Evolutionary conservation across 2,797 vertebrate species (phyloP), one percentile per base, ranked within the genome.

Genomic region (Liparis tanakae): DNA sequence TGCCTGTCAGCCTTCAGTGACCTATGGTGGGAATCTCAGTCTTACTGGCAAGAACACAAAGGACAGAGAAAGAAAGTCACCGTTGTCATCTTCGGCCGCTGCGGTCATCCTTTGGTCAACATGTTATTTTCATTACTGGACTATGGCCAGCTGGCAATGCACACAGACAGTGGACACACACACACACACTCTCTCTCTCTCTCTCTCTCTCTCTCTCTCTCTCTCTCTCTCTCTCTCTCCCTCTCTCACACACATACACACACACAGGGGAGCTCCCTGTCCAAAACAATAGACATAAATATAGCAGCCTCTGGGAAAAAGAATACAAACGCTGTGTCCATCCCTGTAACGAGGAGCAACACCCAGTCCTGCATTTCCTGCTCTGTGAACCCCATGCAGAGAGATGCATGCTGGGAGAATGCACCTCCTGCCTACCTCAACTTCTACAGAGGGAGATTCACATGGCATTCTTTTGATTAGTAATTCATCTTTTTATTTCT

Each of bases 111-210:
- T 93, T 71, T 80, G 93, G 91, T 96, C 94, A 95, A 92, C 90
- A 91, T 94, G 94, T 95, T 96, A 93, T 95, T 96, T 95, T 95
- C 88, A 90, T 95, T 72, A 12, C 90, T 96, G 95, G 96, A 95
- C 76, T 68, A 2, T 4, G 48, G 94, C 95, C 95, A 93, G 76
- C 50, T 50, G 80, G 77, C 36, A 2, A 36, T 67, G 36, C 69
- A 70, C 65, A 62, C 57, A 70, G 61, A 69, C 57, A 70, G 50
- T 72, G 59, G 46, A 70, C 72, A 72, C 56, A 68, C 57, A 72
- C 67, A 69, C 44, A 59, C 30, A 60, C 41, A 20, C 50, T 15
- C 25, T 53, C 39, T 79, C 36, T 48, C 44, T 17, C 57, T n/a
- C 69, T 67, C 64, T 58, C 57, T 68, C 58, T n/a, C 36, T 48